A percentile compares a stretch with the other conserved stretches of the same genome.
Evolutionary conservation across 2,113 vertebrate species (phyloP).

Genomic region (Stigmatopora argus): DNA sequence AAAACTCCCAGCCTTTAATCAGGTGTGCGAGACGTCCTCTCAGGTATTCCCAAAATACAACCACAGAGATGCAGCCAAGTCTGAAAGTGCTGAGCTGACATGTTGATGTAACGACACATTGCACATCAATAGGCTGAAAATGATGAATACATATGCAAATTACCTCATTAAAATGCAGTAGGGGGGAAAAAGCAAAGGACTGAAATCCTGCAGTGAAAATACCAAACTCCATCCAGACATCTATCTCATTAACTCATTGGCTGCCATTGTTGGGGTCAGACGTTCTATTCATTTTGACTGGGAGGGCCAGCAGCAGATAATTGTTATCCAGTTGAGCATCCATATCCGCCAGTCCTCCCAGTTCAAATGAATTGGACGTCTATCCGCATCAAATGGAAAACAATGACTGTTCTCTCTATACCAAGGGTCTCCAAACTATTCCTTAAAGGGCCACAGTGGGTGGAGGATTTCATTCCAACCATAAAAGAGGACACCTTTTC

Average conservation of each 20-base stretch:
- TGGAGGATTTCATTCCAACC: too few relatives aligned
- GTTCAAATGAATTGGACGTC: too few relatives aligned
- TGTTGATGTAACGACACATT: constrained; percentile 32
- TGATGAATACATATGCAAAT: constrained; percentile 43
- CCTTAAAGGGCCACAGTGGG: too few relatives aligned
- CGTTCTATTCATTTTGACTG: too few relatives aligned
- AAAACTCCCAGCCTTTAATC: constrained; percentile 5
- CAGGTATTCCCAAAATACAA: constrained; percentile 38
- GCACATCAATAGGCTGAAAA: constrained; percentile 44
- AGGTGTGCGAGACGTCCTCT: constrained; percentile 20
- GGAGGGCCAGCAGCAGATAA: too few relatives aligned
- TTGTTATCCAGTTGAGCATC: too few relatives aligned
- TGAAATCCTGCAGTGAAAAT: not conserved
- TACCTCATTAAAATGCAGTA: constrained; percentile 39
- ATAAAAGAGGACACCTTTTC: too few relatives aligned
- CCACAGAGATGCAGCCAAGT: constrained; percentile 22
- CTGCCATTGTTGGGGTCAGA: too few relatives aligned
- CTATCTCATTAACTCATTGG: not conserved
- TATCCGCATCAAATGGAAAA: too few relatives aligned
- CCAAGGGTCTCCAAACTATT: too few relatives aligned
- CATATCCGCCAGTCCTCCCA: too few relatives aligned
- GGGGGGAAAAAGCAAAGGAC: not conserved
- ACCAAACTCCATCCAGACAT: not conserved
- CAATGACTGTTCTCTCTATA: too few relatives aligned
- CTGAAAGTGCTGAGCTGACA: constrained; percentile 44